phyloP scores from a whole-genome alignment of 2,888 invertebrate genomes.

The Drosophila gaucha region DNA sequence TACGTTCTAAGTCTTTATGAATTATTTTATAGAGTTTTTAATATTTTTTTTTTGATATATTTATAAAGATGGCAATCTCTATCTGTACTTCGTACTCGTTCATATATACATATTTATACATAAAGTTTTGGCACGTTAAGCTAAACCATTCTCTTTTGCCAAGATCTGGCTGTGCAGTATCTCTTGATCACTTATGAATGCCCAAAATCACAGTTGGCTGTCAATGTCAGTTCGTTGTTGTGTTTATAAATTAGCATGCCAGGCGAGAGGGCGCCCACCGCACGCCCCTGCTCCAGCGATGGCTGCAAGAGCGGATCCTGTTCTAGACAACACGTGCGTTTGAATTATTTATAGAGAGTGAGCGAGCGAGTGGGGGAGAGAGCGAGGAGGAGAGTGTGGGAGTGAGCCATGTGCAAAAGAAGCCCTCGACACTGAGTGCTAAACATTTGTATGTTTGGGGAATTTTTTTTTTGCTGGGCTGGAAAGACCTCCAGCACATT shows the following conservation, averaged over 20 bases:
- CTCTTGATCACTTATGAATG: conserved; percentile 35
- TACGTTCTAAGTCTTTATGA: no score
- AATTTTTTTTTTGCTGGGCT: conserved; percentile 39
- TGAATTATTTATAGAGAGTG: conserved; percentile 71
- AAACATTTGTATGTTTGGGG: conserved; percentile 60
- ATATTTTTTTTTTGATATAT: background rate
- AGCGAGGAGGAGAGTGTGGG: background rate
- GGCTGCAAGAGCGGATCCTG: conserved; percentile 58
- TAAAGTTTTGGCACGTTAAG: conserved; percentile 9
- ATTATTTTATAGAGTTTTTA: no score
- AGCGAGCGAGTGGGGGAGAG: conserved; percentile 7
- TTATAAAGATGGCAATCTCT: conserved; percentile 3
- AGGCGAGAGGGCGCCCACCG: conserved; percentile 3
- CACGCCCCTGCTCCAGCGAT: background rate
- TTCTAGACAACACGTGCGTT: conserved; percentile 60
- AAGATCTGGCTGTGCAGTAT: conserved; percentile 14
- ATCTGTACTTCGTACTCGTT: no score
- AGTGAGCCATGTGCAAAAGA: conserved; percentile 18
- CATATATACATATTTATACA: background rate
- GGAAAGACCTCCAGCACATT: conserved; percentile 24
- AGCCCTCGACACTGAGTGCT: conserved; percentile 29
- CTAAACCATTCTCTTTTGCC: conserved; percentile 22
- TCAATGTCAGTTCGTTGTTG: conserved; percentile 56
- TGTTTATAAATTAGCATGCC: conserved; percentile 69
- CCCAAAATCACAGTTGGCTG: conserved; percentile 58